Evolutionary conservation across 2,113 vertebrate genomes (phyloP).

Genomic region (Trematomus loennbergii): DNA sequence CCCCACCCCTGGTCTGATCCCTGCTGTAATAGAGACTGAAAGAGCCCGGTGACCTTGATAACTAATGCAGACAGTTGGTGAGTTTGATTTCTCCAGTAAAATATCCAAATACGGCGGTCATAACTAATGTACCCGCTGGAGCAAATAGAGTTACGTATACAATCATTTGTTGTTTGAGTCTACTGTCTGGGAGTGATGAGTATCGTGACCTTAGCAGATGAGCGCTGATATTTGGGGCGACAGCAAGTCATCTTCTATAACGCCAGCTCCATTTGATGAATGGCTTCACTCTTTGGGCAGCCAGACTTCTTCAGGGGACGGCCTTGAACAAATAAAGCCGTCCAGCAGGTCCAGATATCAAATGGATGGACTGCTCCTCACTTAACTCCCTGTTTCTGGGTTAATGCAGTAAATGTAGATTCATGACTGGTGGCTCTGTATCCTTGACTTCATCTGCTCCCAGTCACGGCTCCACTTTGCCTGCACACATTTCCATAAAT

Average conservation of each 20-base stretch:
- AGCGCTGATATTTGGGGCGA: constrained; percentile 57
- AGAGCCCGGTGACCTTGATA: constrained; percentile 52
- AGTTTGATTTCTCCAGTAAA: constrained; percentile 43
- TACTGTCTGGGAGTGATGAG: constrained; percentile 44
- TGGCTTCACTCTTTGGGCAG: constrained; percentile 57
- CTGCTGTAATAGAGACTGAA: constrained; percentile 37
- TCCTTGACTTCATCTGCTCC: constrained; percentile 74
- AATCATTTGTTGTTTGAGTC: constrained; percentile 51
- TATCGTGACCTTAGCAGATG: constrained; percentile 43
- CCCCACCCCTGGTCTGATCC: background rate
- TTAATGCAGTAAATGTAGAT: constrained; percentile 74
- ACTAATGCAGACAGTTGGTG: constrained; percentile 52
- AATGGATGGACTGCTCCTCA: constrained; percentile 37
- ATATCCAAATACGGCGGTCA: constrained; percentile 54
- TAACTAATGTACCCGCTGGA: constrained; percentile 53
- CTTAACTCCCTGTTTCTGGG: constrained; percentile 61
- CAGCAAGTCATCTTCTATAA: constrained; percentile 53
- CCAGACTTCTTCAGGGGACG: constrained; percentile 48
- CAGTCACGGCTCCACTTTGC: constrained; percentile 66
- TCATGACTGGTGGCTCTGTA: constrained; percentile 45
- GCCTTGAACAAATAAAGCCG: constrained; percentile 63
- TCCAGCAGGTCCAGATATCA: constrained; percentile 34
- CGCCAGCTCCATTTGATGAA: constrained; percentile 57
- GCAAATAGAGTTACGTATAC: constrained; percentile 58
- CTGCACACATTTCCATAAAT: constrained; percentile 79